Percentiles rank a stretch among this genome's conserved stretches.
Conservation (phyloP, 2,888 invertebrate genomes). For the Prostheceraeus crozeri region DNA sequence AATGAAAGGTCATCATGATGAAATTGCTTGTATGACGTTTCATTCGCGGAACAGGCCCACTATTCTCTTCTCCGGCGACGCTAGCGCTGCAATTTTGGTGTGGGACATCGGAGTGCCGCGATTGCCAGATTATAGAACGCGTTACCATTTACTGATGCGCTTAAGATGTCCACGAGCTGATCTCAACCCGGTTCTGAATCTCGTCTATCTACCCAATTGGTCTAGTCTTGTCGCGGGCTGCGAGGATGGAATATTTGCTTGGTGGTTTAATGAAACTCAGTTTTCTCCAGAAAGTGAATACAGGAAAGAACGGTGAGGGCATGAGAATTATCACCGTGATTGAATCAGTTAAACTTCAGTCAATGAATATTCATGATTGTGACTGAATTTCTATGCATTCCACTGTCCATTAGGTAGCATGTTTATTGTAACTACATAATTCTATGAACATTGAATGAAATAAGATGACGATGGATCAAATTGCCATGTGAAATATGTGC, state of each 20-base stretch:
- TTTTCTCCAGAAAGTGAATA: too few species aligned
- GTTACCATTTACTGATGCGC: conserved; percentile 31
- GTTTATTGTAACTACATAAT: too few species aligned
- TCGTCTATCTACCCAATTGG: conserved; percentile 34
- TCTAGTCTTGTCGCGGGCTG: conserved; percentile 35
- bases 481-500: too few species aligned
- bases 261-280: conserved; percentile 29
- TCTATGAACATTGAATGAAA: too few species aligned
- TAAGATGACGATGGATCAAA: too few species aligned
- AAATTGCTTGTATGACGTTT: conserved; percentile 38
- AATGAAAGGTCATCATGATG: conserved; percentile 45
- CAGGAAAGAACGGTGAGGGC: too few species aligned
- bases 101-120: conserved; percentile 30
- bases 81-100: conserved; percentile 25
- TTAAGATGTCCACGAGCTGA: conserved; percentile 29
- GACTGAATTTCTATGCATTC: too few species aligned
- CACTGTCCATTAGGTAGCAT: too few species aligned
- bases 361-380: too few species aligned
- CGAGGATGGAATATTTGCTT: conserved; percentile 38
- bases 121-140: conserved; percentile 30
- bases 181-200: conserved; percentile 37
- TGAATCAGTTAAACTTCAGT: too few species aligned
- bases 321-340: too few species aligned
- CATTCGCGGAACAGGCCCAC: conserved; percentile 27
- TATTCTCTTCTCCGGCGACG: conserved; percentile 29